Evolutionary conservation across 2,888 invertebrate species (phyloP).

Genomic region (Agrilus mali): DNA sequence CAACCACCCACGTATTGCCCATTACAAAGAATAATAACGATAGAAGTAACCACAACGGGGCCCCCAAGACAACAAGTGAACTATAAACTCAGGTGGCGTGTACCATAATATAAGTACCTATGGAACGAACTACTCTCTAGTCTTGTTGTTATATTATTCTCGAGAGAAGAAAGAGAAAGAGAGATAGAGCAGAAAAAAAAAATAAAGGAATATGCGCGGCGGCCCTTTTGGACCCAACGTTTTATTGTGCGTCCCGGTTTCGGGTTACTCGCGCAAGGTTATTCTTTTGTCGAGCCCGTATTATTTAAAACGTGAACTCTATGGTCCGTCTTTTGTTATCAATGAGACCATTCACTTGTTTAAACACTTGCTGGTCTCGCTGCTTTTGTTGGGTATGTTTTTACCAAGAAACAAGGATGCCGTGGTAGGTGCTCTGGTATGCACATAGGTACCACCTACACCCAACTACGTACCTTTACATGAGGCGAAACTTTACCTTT

Average conservation of each 20-base stretch:
- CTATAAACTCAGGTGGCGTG: too few relatives aligned
- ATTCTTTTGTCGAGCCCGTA: constrained; percentile 22
- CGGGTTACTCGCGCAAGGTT: constrained; percentile 27
- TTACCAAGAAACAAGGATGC: constrained; percentile 16
- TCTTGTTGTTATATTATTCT: too few relatives aligned
- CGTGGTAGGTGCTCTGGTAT: constrained; percentile 8
- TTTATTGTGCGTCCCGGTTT: constrained; percentile 21
- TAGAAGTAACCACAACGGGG: too few relatives aligned
- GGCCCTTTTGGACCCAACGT: constrained; percentile 14
- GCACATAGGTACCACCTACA: neutral
- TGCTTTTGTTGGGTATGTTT: constrained; percentile 18
- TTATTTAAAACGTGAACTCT: constrained; percentile 24
- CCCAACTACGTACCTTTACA: too few relatives aligned
- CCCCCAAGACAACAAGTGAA: too few relatives aligned
- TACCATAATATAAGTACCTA: too few relatives aligned
- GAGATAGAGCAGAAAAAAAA: neutral
- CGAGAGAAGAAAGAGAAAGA: too few relatives aligned
- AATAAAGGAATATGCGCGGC: constrained; percentile 16
- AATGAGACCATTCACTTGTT: constrained; percentile 27
- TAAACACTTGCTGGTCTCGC: constrained; percentile 23
- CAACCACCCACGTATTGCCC: too few relatives aligned
- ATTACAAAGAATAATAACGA: too few relatives aligned
- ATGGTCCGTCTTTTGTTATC: constrained; percentile 25
- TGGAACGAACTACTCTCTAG: too few relatives aligned
- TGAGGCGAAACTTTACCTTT: too few relatives aligned